Conservation (phyloP, 2,888 invertebrate species). For the Megalurothrips usitatus region DNA sequence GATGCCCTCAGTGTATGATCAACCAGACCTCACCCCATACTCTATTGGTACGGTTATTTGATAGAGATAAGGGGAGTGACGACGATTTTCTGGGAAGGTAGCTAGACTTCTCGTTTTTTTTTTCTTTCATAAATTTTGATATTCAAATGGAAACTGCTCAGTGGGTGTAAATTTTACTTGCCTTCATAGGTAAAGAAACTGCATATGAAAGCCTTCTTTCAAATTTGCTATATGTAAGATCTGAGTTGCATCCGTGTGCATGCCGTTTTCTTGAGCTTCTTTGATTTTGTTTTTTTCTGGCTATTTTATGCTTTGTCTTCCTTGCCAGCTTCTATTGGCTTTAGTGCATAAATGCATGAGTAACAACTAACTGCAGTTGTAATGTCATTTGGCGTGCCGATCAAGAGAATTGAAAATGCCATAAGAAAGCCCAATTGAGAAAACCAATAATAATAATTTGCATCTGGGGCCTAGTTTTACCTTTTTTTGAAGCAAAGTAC, state of each 20-base stretch:
- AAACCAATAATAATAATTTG: not conserved
- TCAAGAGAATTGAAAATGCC: too few relatives aligned
- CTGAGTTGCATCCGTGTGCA: not conserved
- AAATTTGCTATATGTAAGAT: slow-evolving; percentile 21
- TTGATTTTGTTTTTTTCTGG: not conserved
- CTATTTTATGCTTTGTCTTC: too few relatives aligned
- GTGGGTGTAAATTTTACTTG: slow-evolving; percentile 32
- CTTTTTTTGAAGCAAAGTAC: not conserved
- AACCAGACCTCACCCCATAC: slow-evolving; percentile 50
- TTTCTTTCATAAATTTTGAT: slow-evolving; percentile 16
- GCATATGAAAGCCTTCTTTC: slow-evolving; percentile 31
- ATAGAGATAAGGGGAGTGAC: slow-evolving; percentile 86
- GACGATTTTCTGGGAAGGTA: slow-evolving; percentile 93
- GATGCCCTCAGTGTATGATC: slow-evolving; percentile 46
- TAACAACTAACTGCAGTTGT: too few relatives aligned
- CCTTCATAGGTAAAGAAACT: slow-evolving; percentile 27
- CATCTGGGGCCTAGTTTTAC: not conserved
- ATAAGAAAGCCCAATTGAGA: too few relatives aligned
- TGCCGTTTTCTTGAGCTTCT: not conserved
- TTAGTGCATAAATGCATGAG: too few relatives aligned
- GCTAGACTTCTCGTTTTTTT: slow-evolving; percentile 16
- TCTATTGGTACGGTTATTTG: slow-evolving; percentile 68
- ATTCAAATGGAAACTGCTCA: slow-evolving; percentile 26
- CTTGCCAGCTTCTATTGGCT: too few relatives aligned
- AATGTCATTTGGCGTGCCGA: too few relatives aligned